Evolutionary conservation across 1,140 invertebrate genomes (phyloP).

Genomic region (Chionoecetes opilio): DNA sequence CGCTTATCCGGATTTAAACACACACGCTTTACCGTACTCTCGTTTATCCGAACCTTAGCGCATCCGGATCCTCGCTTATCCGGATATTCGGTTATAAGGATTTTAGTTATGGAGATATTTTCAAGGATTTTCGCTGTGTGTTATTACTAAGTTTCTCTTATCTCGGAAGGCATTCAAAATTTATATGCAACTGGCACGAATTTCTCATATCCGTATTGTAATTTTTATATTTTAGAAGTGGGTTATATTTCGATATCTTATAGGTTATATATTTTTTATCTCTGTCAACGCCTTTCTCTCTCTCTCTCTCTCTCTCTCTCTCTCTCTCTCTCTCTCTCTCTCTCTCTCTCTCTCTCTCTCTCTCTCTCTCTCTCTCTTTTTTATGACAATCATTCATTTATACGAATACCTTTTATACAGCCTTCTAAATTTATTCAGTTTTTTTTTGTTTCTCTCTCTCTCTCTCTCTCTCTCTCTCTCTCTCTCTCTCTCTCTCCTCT

Average conservation of each 20-base stretch:
- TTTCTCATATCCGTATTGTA: neutral
- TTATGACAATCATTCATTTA: neutral
- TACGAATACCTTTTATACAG: too few relatives aligned
- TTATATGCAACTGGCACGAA: neutral
- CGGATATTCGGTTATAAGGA: neutral
- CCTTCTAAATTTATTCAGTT: neutral
- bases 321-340: conserved; percentile 63
- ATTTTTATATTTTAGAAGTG: neutral
- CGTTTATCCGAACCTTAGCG: neutral
- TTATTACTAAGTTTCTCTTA: neutral
- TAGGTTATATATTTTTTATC: too few relatives aligned
- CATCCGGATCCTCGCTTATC: neutral
- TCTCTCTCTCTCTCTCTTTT: neutral
- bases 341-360: neutral
- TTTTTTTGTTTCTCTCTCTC: neutral
- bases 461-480: conserved; percentile 31
- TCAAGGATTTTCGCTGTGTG: neutral
- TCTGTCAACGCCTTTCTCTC: neutral
- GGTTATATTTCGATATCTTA: conserved; percentile 35
- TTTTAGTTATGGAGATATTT: neutral
- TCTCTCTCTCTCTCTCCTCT: neutral
- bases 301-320: conserved; percentile 47
- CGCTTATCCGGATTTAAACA: conserved; percentile 19
- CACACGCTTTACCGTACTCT: neutral
- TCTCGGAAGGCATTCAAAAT: neutral